These are phyloP conservation scores for Autographa gamma DNA, from an alignment of 2,888 invertebrate species.

Conservation along the genomic window DNA sequence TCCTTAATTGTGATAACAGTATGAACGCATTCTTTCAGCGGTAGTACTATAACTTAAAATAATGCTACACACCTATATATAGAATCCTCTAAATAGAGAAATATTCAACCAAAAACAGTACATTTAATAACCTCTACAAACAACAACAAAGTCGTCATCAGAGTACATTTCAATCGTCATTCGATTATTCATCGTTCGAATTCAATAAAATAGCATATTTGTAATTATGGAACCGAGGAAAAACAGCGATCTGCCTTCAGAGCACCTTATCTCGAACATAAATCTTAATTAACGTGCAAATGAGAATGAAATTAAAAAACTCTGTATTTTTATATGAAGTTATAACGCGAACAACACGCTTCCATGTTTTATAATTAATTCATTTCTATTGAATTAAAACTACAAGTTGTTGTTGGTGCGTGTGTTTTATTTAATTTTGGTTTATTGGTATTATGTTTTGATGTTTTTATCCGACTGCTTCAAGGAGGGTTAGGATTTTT, in stretches of 20 bases:
- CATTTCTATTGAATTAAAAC: conserved; percentile 36
- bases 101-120: no score
- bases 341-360: conserved; percentile 8
- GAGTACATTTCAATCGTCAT: no score
- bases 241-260: neutral
- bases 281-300: conserved; percentile 34
- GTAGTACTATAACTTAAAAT: no score
- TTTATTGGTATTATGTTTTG: conserved; percentile 12
- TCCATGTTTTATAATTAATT: conserved; percentile 35
- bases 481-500: no score
- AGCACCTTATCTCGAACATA: conserved; percentile 21
- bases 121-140: no score
- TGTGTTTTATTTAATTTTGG: conserved; percentile 23
- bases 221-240: neutral
- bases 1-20: no score
- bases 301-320: conserved; percentile 32
- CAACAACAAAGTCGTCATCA: neutral
- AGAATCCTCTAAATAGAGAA: no score
- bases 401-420: conserved; percentile 24
- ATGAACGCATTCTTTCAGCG: no score
- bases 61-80: no score
- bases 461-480: neutral
- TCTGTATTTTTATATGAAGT: conserved; percentile 22
- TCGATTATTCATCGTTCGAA: neutral
- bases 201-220: conserved; percentile 9